Conservation (phyloP, 2,113 vertebrate species). For the Nestor notabilis region DNA sequence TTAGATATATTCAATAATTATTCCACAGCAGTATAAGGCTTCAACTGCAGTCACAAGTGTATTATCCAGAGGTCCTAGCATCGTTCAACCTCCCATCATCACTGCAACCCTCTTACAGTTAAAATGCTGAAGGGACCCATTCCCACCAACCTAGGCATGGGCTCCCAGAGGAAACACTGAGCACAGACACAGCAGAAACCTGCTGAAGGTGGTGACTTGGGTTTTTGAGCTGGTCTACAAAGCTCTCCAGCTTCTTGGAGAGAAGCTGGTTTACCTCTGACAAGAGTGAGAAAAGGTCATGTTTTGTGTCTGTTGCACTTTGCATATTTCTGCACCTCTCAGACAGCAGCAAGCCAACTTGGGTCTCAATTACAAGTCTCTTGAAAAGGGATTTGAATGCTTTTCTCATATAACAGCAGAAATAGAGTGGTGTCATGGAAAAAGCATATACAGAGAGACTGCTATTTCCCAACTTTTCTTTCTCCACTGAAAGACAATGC, state of each 20-base stretch:
- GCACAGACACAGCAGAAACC: background rate
- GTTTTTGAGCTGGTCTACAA: background rate
- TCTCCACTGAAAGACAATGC: background rate
- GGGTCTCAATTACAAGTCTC: background rate
- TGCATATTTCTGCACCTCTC: background rate
- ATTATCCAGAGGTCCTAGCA: background rate
- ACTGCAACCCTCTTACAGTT: background rate
- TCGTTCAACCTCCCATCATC: background rate
- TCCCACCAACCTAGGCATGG: accelerated
- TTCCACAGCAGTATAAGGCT: background rate
- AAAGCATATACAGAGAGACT: background rate
- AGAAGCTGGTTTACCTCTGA: background rate
- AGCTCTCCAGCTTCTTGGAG: background rate
- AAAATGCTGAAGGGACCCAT: background rate
- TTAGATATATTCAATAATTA: no score
- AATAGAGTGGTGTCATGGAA: background rate
- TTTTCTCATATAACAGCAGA: background rate
- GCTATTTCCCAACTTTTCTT: background rate
- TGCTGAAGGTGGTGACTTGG: background rate
- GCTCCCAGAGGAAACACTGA: background rate
- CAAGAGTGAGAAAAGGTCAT: background rate
- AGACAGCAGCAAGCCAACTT: background rate
- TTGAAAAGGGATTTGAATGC: background rate
- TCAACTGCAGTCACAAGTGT: background rate
- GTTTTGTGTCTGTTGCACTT: background rate